A percentile compares a stretch with the other conserved stretches of the same genome.
Conservation (phyloP, 2,113 vertebrate genomes). For the Origma solitaria region DNA sequence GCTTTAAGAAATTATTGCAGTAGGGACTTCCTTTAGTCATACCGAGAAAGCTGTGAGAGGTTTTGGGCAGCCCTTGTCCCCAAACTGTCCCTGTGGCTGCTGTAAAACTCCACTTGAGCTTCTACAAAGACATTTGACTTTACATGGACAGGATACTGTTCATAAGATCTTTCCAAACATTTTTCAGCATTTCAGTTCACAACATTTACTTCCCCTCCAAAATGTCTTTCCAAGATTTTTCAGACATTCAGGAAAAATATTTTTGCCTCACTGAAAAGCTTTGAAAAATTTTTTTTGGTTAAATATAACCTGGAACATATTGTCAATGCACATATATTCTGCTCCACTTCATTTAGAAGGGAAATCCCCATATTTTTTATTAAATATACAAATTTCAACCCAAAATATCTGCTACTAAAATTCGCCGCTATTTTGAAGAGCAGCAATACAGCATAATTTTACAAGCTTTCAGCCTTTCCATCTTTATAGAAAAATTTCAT, state of each 20-base stretch:
- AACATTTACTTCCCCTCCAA: neutral
- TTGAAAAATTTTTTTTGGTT: neutral
- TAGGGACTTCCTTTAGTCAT: neutral
- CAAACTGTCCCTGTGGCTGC: accelerated
- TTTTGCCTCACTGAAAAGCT: neutral
- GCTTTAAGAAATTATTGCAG: neutral
- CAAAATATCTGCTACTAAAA: neutral
- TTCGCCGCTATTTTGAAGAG: neutral
- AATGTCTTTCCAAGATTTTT: neutral
- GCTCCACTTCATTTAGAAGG: neutral
- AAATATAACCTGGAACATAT: neutral
- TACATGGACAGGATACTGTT: neutral
- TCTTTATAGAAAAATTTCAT: neutral
- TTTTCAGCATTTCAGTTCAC: neutral
- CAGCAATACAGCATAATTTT: neutral
- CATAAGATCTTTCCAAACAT: neutral
- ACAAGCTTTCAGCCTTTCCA: neutral
- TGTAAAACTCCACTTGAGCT: neutral
- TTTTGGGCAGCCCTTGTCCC: neutral
- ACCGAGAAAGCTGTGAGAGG: neutral
- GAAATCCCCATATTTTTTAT: neutral
- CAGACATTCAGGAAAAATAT: neutral
- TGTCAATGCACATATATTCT: neutral
- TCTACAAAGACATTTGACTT: neutral
- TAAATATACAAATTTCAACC: neutral